Evolutionary conservation across 2,888 invertebrate genomes (phyloP).

Genomic region (Eugnorisma glareosa): DNA sequence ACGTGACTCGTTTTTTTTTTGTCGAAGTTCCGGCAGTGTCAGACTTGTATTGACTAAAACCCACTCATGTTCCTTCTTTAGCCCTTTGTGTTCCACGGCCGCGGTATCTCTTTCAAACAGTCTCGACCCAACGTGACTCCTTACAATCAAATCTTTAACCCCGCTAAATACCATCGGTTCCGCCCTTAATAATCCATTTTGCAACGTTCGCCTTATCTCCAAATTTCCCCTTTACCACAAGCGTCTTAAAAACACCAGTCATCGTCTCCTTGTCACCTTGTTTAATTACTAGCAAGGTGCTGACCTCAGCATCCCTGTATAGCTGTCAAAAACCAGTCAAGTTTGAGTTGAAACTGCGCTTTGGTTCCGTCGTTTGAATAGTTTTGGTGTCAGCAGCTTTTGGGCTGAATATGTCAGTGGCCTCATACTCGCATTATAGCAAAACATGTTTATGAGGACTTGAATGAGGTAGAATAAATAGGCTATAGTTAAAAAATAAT

Average conservation of each 20-base stretch:
- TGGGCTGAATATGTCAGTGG: not conserved
- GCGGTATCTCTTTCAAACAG: too few relatives aligned
- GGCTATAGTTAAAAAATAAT: not conserved
- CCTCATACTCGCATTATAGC: not conserved
- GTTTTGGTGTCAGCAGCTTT: not conserved
- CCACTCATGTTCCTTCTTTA: too few relatives aligned
- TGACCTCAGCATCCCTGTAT: constrained; percentile 44
- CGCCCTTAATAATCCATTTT: constrained; percentile 24
- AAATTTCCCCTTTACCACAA: constrained; percentile 28
- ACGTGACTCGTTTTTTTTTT: too few relatives aligned
- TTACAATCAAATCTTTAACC: not conserved
- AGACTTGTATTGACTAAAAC: too few relatives aligned
- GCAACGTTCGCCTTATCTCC: constrained; percentile 21
- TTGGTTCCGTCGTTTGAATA: constrained; percentile 15
- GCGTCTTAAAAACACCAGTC: constrained; percentile 63
- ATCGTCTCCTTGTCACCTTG: constrained; percentile 65
- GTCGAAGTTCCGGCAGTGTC: too few relatives aligned
- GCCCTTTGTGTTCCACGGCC: too few relatives aligned
- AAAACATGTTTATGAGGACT: not conserved
- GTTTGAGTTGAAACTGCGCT: not conserved
- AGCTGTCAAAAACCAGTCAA: constrained; percentile 24
- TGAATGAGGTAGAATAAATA: not conserved
- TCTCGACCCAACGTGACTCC: not conserved
- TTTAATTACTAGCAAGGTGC: constrained; percentile 67
- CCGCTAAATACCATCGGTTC: not conserved